A percentile compares a stretch with the other conserved stretches of the same genome.
These are phyloP conservation scores for Henricia sp. DNA, from an alignment of 53 echinoderm and acorn worm genomes.

Conservation along the genomic window DNA sequence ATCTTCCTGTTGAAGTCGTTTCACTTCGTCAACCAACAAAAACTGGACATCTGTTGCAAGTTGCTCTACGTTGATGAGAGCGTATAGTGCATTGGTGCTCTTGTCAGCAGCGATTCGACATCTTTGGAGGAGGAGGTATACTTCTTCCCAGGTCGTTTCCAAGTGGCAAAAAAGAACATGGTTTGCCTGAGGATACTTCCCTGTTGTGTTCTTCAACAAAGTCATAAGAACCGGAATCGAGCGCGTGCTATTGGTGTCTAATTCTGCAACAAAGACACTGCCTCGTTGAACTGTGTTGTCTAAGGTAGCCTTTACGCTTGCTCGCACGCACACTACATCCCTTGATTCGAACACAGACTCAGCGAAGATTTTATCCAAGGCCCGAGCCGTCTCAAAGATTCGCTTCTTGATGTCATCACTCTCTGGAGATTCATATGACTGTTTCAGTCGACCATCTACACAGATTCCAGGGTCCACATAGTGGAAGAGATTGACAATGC, in stretches of 20 bases:
- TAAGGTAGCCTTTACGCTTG: conserved; percentile 23
- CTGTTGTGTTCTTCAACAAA: conserved; percentile 43
- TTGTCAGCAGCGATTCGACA: conserved; percentile 26
- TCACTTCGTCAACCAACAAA: conserved; percentile 54
- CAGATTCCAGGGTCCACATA: conserved; percentile 18
- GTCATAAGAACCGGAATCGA: conserved; percentile 62
- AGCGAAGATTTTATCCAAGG: conserved; percentile 45
- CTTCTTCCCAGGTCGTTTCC: conserved; percentile 54
- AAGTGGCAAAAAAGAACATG: conserved; percentile 64
- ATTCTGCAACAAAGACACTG: conserved; percentile 53
- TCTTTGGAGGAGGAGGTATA: conserved; percentile 57
- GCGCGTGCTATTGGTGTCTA: conserved; percentile 53
- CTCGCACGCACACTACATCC: conserved; percentile 1
- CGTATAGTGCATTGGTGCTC: not conserved
- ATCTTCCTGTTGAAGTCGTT: conserved; percentile 43
- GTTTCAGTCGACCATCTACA: conserved; percentile 26
- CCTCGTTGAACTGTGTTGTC: conserved; percentile 40
- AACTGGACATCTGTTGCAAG: conserved; percentile 53
- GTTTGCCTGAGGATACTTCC: conserved; percentile 58
- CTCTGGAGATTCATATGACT: conserved; percentile 35
- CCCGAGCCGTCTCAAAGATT: conserved; percentile 35
- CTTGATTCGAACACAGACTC: not conserved
- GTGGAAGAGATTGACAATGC: conserved; percentile 38
- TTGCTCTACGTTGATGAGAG: conserved; percentile 53
- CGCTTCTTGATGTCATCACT: conserved; percentile 7